Evolutionary conservation across 2,797 vertebrate species (phyloP), one percentile per base, ranked within the genome.

Genomic region (Poliocrania exsul): DNA sequence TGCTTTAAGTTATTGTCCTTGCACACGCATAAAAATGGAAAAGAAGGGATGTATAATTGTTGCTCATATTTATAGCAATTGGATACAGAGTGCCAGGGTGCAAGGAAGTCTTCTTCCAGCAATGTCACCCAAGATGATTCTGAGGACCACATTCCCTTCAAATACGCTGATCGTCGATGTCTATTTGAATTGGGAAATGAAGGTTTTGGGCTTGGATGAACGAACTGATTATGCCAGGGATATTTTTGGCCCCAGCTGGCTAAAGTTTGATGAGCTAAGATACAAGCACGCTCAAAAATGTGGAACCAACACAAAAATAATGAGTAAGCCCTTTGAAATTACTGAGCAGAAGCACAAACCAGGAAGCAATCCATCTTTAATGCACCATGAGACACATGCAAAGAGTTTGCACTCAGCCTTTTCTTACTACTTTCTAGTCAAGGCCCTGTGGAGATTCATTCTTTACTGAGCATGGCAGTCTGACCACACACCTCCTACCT

Each of bases 1-100:
- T 15, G 21, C 90, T 97, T 94, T 96, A 97, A 97, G 90, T 97
- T 97, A 97, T 95, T 93, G 82, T 75, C 93, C 83, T 97, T 66
- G 2, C 83, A 93, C 75, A 81, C 69, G 81, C 72, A 92, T 92
- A 94, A 96, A 95, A 78, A 92, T 54, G 51, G 88, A 81, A 77
- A 93, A 88, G 64, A 85, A 92, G 53, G 90, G 79, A 66, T 90
- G 83, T 94, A 62, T 96, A 97, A 97, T 97, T 96, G 96, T 96
- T 83, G 37, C 78, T 80, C 21, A 3, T 97, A 97, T 96, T 96
- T 96, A 97, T 95, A 93, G 85, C 10, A 8, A 38, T 16, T 42
- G 71, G 66, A 83, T 87, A 69, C 17, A 11, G 6, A n/a, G 51
- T 81, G 67, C 74, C 25, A 57, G 7, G 25, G 90, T 70, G 72